phyloP scores from a whole-genome alignment of 2,888 invertebrate species.

The Zelleria hepariella region DNA sequence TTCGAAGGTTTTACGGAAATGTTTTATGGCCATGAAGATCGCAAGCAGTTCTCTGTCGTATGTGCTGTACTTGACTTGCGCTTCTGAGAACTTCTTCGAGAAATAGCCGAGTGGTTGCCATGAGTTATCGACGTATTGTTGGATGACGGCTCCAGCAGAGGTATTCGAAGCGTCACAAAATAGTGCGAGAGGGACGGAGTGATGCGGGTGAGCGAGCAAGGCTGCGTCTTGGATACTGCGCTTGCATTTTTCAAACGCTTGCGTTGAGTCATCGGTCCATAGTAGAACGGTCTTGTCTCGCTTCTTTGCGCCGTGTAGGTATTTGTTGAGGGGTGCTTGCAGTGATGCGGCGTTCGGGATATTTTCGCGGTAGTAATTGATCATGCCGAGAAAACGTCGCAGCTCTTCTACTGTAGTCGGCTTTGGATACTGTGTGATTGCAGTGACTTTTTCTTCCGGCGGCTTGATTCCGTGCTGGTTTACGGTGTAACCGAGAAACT shows the following conservation, averaged over 20 bases:
- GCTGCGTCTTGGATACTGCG: neutral
- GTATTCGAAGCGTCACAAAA: constrained; percentile 1
- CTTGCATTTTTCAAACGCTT: constrained; percentile 2
- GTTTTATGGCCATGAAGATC: constrained; percentile 1
- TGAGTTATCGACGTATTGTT: neutral
- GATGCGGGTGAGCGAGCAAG: neutral
- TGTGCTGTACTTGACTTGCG: constrained; percentile 3
- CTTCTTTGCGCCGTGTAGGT: constrained; percentile 5
- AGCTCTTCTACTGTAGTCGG: constrained; percentile 5
- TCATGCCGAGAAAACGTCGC: constrained; percentile 13
- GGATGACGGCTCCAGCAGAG: neutral
- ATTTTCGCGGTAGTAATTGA: constrained; percentile 8
- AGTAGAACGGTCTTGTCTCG: neutral
- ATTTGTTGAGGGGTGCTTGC: neutral
- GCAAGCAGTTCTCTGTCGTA: constrained; percentile 8
- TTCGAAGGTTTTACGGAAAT: no score
- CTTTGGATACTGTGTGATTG: constrained; percentile 4
- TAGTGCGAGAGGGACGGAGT: neutral
- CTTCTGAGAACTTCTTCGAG: constrained; percentile 6
- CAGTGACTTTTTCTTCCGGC: neutral
- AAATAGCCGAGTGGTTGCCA: constrained; percentile 6
- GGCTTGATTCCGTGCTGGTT: constrained; percentile 4
- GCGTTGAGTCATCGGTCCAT: neutral
- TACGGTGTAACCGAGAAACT: constrained; percentile 6
- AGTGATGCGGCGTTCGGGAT: constrained; percentile 5